Evolutionary conservation across 2,113 vertebrate genomes (phyloP), one percentile per base, ranked within the genome.

Genomic region (Sciurus niger): DNA sequence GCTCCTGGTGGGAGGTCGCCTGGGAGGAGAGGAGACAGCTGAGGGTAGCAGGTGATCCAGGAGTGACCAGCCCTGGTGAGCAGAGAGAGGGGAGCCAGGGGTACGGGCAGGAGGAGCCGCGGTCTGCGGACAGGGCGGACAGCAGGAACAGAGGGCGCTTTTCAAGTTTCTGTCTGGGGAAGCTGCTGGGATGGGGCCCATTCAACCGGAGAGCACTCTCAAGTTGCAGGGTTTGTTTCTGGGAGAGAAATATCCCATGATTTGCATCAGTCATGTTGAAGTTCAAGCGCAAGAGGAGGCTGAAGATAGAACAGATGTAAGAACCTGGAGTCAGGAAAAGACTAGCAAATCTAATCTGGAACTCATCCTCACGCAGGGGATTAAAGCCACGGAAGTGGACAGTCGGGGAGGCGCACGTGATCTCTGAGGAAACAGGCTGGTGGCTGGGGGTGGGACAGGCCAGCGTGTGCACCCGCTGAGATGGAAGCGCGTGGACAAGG

Each of bases 91-190:
- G 24, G 32, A 22, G 67, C 55, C 2, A 6, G 55, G 37, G 8
- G 6, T 67, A 65, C 25, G 13, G n/a, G 18, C 3, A 4, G 55
- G 37, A 12, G 6, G 6, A 73, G 20, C 24, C 48, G 16, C 24
- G 3, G 40, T 8, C 1, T 10, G 20, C 17, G 53, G 1, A 24
- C 0, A 3, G 2, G 4, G 6, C 4, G 7, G 34, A 37, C 37
- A 8, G 4, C 7, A 72, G 6, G 14, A 2, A 0, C 8, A 7
- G 2, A 1, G 0, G 6, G 58, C 4, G 20, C 4, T 22, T 77
- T 3, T 8, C 67, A 17, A 28, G 20, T 24, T 70, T 79, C 32
- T 1, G 0, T 46, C 22, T 48, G 0, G 2, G 22, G 20, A 63
- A 76, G 24, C 0, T 4, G 25, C 7, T 1, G 13, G 20, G 8